phyloP scores from a whole-genome alignment of 2,113 vertebrate species.

The Butorides virescens region DNA sequence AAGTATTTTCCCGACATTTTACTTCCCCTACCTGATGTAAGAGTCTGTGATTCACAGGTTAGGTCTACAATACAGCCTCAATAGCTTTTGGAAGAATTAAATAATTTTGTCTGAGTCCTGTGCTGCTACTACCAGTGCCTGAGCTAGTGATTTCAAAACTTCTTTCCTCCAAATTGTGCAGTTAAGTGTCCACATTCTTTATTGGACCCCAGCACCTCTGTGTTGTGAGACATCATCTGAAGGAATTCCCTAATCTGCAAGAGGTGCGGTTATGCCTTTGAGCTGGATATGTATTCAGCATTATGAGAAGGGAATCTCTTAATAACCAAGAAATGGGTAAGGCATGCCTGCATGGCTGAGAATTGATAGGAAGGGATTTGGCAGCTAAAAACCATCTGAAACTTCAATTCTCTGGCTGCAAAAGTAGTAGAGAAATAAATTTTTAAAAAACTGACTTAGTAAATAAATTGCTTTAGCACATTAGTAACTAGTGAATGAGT shows the following conservation, averaged over 20 bases:
- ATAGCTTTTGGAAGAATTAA: not conserved
- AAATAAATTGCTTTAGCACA: not conserved
- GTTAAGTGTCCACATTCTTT: not conserved
- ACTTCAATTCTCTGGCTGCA: not conserved
- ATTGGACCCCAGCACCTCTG: not conserved
- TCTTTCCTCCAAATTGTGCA: not conserved
- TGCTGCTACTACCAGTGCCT: not conserved
- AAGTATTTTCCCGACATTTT: not conserved
- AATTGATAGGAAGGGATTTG: not conserved
- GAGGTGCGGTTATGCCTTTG: not conserved
- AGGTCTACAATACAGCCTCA: not conserved
- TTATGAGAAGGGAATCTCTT: not conserved
- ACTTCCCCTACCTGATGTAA: not conserved
- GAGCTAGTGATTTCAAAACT: not conserved
- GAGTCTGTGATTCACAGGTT: not conserved
- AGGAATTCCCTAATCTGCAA: not conserved
- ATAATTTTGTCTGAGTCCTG: not conserved
- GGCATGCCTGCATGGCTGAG: not conserved
- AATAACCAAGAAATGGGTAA: not conserved
- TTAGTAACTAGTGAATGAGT: not conserved
- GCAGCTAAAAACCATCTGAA: not conserved
- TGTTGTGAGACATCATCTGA: not conserved
- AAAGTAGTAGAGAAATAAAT: not conserved
- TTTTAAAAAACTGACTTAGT: not conserved
- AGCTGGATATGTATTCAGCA: not conserved